Base-by-base conservation (phyloP, 2,888 invertebrate species). In the Cristatella mucedo region DNA sequence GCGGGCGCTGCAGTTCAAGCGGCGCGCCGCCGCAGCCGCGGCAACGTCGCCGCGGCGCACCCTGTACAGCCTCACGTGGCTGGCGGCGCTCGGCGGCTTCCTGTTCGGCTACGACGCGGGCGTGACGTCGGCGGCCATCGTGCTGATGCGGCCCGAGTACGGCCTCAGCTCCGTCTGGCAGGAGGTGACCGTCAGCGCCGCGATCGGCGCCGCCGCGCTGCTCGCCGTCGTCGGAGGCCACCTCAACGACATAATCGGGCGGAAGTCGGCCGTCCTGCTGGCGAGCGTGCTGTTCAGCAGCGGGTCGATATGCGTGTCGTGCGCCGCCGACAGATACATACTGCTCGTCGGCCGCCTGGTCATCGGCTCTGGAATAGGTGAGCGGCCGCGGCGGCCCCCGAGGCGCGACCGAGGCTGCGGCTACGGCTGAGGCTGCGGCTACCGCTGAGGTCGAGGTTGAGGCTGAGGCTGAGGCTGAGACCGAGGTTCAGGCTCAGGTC, bases 71-170 rank as follows among this genome's bases (percentile, higher is more conserved):
- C 26, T 36, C 18, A 36, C 36, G 13, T 11, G 24, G 6, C 24
- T 67, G 13, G 57, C 66, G 29, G 63, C 64, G 38, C 51, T 67
- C 21, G 71, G 71, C 3, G 71, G 71, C 2, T 71, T 71, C 49
- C 56, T 72, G 18, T 73, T 73, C 52, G 73, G 73, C n/a, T 73
- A 74, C 53, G 73, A 73, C 50, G 74, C 73, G 0, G 72, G 73
- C 5, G 71, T 73, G 22, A 67, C 73, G 2, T 72, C 72, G 0
- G 70, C 71, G 13, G 70, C 71, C 2, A 66, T 70, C 62, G 47
- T 70, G 4, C 44, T 63, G 4, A 22, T 36, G 13, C 21, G 36
- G 21, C 7, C 22, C 24, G 52, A 65, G 18, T 70, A 71, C 45
- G 24, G 55, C 2, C 52, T 72, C 34, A 56, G 52, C 22, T 57